Percentiles rank a stretch among this genome's conserved stretches.
Conservation (phyloP, 2,888 invertebrate genomes). For the Orthosia gothica region DNA sequence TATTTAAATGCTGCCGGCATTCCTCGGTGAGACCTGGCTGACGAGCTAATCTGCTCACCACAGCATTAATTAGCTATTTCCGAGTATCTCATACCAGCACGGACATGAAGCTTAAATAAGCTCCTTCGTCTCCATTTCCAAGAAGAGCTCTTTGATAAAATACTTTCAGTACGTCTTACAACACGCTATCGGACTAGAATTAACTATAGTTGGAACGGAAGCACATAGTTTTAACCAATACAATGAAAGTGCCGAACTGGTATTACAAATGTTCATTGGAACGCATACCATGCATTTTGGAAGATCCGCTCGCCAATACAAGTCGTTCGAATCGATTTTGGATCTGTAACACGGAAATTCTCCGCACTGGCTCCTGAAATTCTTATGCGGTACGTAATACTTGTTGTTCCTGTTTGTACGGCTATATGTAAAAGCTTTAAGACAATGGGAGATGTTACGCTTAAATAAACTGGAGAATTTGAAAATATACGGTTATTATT, state of each 20-base stretch:
- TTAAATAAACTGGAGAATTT: background rate
- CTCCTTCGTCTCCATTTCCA: constrained; percentile 11
- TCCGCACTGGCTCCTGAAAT: constrained; percentile 44
- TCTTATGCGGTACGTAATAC: constrained; percentile 51
- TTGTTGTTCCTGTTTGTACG: constrained; percentile 33
- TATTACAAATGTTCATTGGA: constrained; percentile 71
- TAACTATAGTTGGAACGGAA: constrained; percentile 48
- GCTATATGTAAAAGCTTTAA: background rate
- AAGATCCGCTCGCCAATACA: constrained; percentile 70
- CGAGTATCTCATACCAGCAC: constrained; percentile 29
- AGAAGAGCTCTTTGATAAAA: constrained; percentile 29
- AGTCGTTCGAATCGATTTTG: constrained; percentile 64
- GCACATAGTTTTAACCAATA: constrained; percentile 73
- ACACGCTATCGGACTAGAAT: constrained; percentile 33
- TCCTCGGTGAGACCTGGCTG: background rate
- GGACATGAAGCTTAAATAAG: constrained; percentile 31
- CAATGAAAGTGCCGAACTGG: constrained; percentile 69
- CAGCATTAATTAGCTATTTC: constrained; percentile 24
- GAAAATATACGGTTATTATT: background rate
- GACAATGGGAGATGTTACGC: background rate
- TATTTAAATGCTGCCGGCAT: constrained; percentile 13
- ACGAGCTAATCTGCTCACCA: constrained; percentile 23
- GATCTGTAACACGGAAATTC: constrained; percentile 44
- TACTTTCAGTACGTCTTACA: constrained; percentile 22
- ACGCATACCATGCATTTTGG: constrained; percentile 75